phyloP scores from a whole-genome alignment of 2,888 invertebrate species.

The Megaustenia siamemsis region DNA sequence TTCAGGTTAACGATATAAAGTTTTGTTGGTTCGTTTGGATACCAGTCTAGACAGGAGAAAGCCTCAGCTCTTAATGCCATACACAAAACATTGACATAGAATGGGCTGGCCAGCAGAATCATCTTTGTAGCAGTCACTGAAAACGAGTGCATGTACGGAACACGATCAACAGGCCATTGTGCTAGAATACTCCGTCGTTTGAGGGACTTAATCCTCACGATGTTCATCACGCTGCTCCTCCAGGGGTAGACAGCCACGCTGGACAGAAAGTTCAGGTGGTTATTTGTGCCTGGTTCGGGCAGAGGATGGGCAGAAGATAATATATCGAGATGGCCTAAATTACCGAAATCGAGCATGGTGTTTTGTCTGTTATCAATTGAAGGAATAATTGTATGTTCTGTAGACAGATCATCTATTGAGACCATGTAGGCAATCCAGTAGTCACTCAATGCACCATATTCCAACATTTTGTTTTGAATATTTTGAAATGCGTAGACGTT shows the following conservation, averaged over 20 bases:
- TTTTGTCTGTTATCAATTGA: slow-evolving; percentile 22
- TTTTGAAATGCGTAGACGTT: slow-evolving; percentile 67
- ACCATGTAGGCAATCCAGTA: slow-evolving; percentile 74
- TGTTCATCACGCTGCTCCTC: slow-evolving; percentile 62
- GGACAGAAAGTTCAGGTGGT: slow-evolving; percentile 70
- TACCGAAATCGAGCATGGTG: background rate
- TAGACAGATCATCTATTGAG: slow-evolving; percentile 61
- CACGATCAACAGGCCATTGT: slow-evolving; percentile 65
- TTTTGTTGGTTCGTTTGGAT: slow-evolving; percentile 60
- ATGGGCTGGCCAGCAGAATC: slow-evolving; percentile 73
- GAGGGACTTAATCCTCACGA: slow-evolving; percentile 68
- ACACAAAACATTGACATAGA: slow-evolving; percentile 69
- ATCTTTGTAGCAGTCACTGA: slow-evolving; percentile 71
- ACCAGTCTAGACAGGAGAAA: slow-evolving; percentile 72
- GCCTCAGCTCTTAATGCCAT: slow-evolving; percentile 69
- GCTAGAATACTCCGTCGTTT: slow-evolving; percentile 68
- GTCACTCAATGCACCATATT: slow-evolving; percentile 72
- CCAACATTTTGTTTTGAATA: slow-evolving; percentile 42
- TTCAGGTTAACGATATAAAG: slow-evolving; percentile 69
- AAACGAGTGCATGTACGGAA: slow-evolving; percentile 78
- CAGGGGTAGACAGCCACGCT: slow-evolving; percentile 69
- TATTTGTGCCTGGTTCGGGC: slow-evolving; percentile 68
- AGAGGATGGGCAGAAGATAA: slow-evolving; percentile 76
- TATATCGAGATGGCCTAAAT: slow-evolving; percentile 63
- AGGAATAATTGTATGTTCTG: slow-evolving; percentile 58